Percentiles rank a stretch among this genome's conserved stretches.
These are phyloP conservation scores for Anoplophora glabripennis DNA, from an alignment of 1,140 invertebrate species.

Conservation along the genomic window DNA sequence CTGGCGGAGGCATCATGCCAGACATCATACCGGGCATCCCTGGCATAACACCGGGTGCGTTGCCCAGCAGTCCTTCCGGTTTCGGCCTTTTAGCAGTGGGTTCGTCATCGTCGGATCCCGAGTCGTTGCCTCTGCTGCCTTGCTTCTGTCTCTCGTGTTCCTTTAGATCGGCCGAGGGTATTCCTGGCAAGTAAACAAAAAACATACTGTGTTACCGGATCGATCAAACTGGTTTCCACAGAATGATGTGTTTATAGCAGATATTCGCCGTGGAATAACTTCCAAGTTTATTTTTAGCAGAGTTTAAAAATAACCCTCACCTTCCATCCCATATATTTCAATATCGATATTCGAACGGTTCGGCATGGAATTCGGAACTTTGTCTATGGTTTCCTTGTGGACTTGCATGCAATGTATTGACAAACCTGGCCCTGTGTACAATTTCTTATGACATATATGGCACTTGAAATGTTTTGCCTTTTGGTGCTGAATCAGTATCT, in stretches of 20 bases:
- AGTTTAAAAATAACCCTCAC: slow-evolving; percentile 49
- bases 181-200: slow-evolving; percentile 50
- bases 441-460: slow-evolving; percentile 99
- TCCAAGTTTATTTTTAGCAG: slow-evolving; percentile 4
- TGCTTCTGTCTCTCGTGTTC: slow-evolving; percentile 89
- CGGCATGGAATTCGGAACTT: slow-evolving; percentile 97
- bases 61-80: slow-evolving; percentile 60
- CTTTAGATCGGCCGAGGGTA: slow-evolving; percentile 90
- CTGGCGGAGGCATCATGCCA: slow-evolving; percentile 61
- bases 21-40: slow-evolving; percentile 55
- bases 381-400: slow-evolving; percentile 99
- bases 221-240: background rate
- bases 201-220: background rate
- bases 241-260: slow-evolving; percentile 1
- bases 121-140: slow-evolving; percentile 55
- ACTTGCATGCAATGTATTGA: slow-evolving; percentile 99
- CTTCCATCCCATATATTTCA: slow-evolving; percentile 99
- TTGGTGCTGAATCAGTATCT: slow-evolving; percentile 99
- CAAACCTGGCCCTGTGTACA: slow-evolving; percentile 96
- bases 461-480: slow-evolving; percentile 99
- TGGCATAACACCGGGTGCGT: slow-evolving; percentile 52
- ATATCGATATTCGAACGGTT: slow-evolving; percentile 98
- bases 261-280: background rate
- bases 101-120: slow-evolving; percentile 77
- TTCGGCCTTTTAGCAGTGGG: slow-evolving; percentile 69